Base-by-base conservation (phyloP, 2,888 invertebrate species). In the Drosophila subquinaria region DNA sequence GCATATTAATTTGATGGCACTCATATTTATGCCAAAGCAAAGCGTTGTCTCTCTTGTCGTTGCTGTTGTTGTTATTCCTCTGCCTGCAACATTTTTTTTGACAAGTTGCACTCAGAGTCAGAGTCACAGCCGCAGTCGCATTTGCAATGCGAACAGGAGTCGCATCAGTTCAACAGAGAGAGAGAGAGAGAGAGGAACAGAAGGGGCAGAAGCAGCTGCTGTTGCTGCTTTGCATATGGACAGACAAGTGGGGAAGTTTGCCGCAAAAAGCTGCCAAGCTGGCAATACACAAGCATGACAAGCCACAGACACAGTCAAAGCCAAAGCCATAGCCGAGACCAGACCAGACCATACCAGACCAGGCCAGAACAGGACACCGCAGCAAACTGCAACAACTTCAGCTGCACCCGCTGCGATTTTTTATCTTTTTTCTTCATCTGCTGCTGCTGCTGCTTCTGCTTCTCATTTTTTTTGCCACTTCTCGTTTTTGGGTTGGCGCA, bases 1-100 rank as follows among this genome's bases (percentile, higher is more conserved):
- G 89, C 90, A 90, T 90, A 89, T 88, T 88, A 88, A 88, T 88
- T 88, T 88, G 88, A 88, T 88, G 88, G 88, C 89, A 80, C 89
- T 90, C 88, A 90, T 89, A 88, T 88, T 90, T 88, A 90, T 89
- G 81, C 85, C 82, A 86, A 88, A 90, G 85, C 89, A 82, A 85
- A 84, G 73, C 89, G 82, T 73, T 82, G 63, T 69, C 74, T 65
- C 67, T 74, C 61, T 62, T 38, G 20, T 30, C 17, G 60, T 59
- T 69, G 66, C 43, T 56, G 76, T 11, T 59, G 36, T 38, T 42
- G 48, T 60, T 65, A 65, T 61, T 68, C 62, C 13, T 40, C 15
- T 59, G 56, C 68, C 59, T 69, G 81, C 70, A 62, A 84, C 84
- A 88, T 88, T 85, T 89, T 86, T 86, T 86, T 89, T 86, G 89